Evolutionary conservation across 2,113 vertebrate genomes (phyloP), one percentile per base, ranked within the genome.

Genomic region (Atractosteus spatula): DNA sequence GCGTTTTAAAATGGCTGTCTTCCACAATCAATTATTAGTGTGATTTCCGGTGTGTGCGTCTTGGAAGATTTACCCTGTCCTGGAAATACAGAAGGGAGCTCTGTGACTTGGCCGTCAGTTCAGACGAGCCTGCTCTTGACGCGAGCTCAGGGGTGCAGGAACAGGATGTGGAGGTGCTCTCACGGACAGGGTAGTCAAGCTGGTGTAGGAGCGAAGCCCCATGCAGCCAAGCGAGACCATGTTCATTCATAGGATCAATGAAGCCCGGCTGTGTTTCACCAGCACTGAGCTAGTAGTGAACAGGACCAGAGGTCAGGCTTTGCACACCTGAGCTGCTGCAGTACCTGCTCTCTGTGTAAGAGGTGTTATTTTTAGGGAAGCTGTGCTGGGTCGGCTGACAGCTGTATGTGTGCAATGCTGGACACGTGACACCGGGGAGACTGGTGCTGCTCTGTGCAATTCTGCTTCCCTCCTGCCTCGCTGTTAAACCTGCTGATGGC

Each of bases 301-400:
- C 5, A 43, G 57, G 56, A 54, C 8, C 44, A 16, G 17, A 54
- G 16, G 47, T 17, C 55, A 8, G 62, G 66, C n/a, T 63, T 74
- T 62, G 45, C 41, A 63, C 51, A 8, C 17, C 65, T 66, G 13
- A 29, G 11, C 42, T 41, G 0, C 54, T 7, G 7, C 47, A 51
- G 10, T 51, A 51, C 5, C 29, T 7, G 13, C 3, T 69, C 3
- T 3, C 7, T 62, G n/a, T 63, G 54, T 55, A 68, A 64, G 62
- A 65, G 41, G 55, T 66, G n/a, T 72, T 56, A 47, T 76, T 57
- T 82, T 3, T 67, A n/a, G 57, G 7, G 45, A 65, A 55, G 64
- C 11, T 72, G 71, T 80, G 79, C 63, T 55, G 7, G 3, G 72
- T 73, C 73, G 80, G 72, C 75, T 83, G 76, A 75, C 1, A 54